phyloP scores from a whole-genome alignment of 2,888 invertebrate genomes.

The Lissocephala sabroskyi region DNA sequence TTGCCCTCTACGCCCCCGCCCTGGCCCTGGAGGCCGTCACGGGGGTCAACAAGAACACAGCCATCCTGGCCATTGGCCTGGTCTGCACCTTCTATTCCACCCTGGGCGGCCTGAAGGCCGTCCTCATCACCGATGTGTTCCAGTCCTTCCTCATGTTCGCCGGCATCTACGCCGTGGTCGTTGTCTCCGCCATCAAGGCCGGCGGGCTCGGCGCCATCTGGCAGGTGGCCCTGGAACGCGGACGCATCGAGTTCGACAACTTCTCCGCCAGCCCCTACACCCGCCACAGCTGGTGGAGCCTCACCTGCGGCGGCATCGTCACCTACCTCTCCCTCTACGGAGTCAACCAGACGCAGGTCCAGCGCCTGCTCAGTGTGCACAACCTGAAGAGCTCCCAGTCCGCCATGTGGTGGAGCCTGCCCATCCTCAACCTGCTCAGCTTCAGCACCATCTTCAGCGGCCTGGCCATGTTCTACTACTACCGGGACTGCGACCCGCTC shows the following conservation, averaged over 20 bases:
- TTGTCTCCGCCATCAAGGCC: slow-evolving; percentile 79
- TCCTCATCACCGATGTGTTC: slow-evolving; percentile 88
- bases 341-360: slow-evolving; percentile 90
- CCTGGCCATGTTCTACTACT: slow-evolving; percentile 87
- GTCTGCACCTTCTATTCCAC: slow-evolving; percentile 91
- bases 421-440: slow-evolving; percentile 82
- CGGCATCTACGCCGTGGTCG: slow-evolving; percentile 84
- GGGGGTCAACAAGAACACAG: slow-evolving; percentile 79
- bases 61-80: slow-evolving; percentile 80
- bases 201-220: slow-evolving; percentile 84
- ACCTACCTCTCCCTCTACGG: slow-evolving; percentile 88
- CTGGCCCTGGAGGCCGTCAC: slow-evolving; percentile 90
- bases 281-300: slow-evolving; percentile 87
- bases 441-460: slow-evolving; percentile 84
- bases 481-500: slow-evolving; percentile 87
- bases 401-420: slow-evolving; percentile 87
- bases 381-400: slow-evolving; percentile 81
- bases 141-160: slow-evolving; percentile 90
- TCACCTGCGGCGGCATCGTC: slow-evolving; percentile 84
- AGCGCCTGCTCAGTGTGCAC: slow-evolving; percentile 81
- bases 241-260: slow-evolving; percentile 80
- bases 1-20: slow-evolving; percentile 96
- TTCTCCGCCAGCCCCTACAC: slow-evolving; percentile 85
- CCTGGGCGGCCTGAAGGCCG: slow-evolving; percentile 92
- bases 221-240: slow-evolving; percentile 79